These are phyloP conservation scores for Stenopsyche tienmushanensis DNA, from an alignment of 1,140 invertebrate genomes.

Conservation along the genomic window DNA sequence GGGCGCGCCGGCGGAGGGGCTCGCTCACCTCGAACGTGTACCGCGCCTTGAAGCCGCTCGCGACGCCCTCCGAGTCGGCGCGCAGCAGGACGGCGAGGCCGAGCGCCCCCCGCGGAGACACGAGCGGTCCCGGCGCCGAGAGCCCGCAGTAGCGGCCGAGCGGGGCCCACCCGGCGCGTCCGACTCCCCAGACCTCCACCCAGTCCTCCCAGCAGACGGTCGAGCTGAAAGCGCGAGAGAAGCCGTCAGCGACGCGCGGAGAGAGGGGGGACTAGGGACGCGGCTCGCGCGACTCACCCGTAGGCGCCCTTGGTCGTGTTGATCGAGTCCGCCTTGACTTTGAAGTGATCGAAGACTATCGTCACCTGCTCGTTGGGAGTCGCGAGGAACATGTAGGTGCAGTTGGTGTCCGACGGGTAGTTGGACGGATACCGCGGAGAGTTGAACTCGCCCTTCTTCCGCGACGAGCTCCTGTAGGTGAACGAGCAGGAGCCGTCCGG, in stretches of 20 bases:
- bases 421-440: conserved; percentile 94
- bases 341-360: conserved; percentile 91
- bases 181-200: conserved; percentile 89
- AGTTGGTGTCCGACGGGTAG: conserved; percentile 91
- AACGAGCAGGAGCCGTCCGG: conserved; percentile 89
- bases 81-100: conserved; percentile 82
- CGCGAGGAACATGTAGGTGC: conserved; percentile 85
- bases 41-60: conserved; percentile 86
- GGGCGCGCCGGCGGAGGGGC: conserved; percentile 67
- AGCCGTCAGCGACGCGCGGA: too few species aligned
- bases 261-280: too few species aligned
- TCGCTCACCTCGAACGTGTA: conserved; percentile 80
- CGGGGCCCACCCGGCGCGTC: conserved; percentile 74
- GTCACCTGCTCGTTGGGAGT: conserved; percentile 88
- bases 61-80: conserved; percentile 79
- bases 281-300: conserved; percentile 61
- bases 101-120: conserved; percentile 81
- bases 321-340: conserved; percentile 58
- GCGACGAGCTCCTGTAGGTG: conserved; percentile 82
- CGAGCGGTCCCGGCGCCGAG: conserved; percentile 84
- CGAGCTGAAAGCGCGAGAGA: conserved; percentile 50
- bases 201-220: conserved; percentile 87
- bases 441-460: conserved; percentile 89
- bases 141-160: conserved; percentile 84
- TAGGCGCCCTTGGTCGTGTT: conserved; percentile 56